Evolutionary conservation across 2,888 invertebrate genomes (phyloP).

Genomic region (Lepidochrysops patricia): DNA sequence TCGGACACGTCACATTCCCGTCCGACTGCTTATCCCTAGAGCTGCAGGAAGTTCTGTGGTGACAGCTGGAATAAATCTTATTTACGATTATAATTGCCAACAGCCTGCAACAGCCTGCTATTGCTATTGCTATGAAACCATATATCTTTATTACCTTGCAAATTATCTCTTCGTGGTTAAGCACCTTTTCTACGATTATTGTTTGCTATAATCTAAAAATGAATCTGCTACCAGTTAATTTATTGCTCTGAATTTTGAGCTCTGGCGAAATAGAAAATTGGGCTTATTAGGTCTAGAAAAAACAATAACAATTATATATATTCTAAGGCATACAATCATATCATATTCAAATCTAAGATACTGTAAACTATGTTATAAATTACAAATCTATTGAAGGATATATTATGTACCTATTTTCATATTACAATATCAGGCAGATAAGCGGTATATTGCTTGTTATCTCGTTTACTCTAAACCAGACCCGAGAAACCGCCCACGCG

Average conservation of each 20-base stretch:
- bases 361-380: background rate
- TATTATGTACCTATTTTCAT: background rate
- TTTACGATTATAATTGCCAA: background rate
- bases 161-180: too few relatives aligned
- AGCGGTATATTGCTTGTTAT: background rate
- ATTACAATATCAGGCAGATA: background rate
- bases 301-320: too few relatives aligned
- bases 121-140: background rate
- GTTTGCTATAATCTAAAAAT: too few relatives aligned
- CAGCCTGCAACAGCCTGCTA: background rate
- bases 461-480: background rate
- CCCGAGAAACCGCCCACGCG: background rate
- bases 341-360: too few relatives aligned
- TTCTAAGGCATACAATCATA: too few relatives aligned
- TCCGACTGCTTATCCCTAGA: constrained; percentile 13
- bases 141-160: too few relatives aligned
- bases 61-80: background rate
- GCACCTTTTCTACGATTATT: too few relatives aligned
- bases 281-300: too few relatives aligned
- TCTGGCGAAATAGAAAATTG: too few relatives aligned
- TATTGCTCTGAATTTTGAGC: too few relatives aligned
- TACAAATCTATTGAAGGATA: background rate
- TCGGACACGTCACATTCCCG: constrained; percentile 24
- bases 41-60: background rate
- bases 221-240: too few relatives aligned